Base-by-base conservation (phyloP, 2,797 vertebrate species). In the Craterocephalus amniculus region DNA sequence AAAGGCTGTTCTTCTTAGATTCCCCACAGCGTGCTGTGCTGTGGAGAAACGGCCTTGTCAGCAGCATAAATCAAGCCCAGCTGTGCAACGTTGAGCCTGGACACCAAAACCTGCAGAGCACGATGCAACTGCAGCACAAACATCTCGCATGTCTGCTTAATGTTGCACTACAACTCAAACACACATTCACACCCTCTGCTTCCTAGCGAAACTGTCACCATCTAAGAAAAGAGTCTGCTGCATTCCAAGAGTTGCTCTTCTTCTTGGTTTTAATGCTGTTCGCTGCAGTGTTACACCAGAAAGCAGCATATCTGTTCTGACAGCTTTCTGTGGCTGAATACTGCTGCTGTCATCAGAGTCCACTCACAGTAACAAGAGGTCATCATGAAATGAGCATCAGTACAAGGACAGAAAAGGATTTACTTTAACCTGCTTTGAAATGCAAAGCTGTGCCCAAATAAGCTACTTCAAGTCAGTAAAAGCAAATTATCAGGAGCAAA, bases 11-110 rank as follows among this genome's bases (percentile, higher is more conserved):
- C 89, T 93, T 89, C 83, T 81, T 74, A 84, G 38, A 67, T 87
- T 81, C 82, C 83, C 81, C 73, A 87, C 91, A 69, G 87, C 81
- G 85, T 72, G 38, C 72, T 65, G 84, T 68, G 83, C 80, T 77
- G 87, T 75, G 88, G 90, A 91, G 91, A 94, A 93, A 93, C 75
- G 81, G 93, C 93, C 90, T 91, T 93, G 92, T 93, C 92, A 92
- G 89, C 70, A 49, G 78, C 90, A 88, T 92, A 91, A 91, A 94
- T 95, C 92, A 94, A 87, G 90, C 83, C 84, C 82, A 89, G 85
- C 87, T 89, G 89, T 70, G 83, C 57, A 22, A 70, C 48, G 27
- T 3, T 64, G 64, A 82, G 77, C 74, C 72, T 32, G 81, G 71
- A 87, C 52, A 73, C 72, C 49, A 31, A 79, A 77, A 74, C 81